Percentiles rank a stretch among this genome's conserved stretches.
Evolutionary conservation across 92 coral and sea anemone species (phyloP).

Genomic region (Paramuricea clavata): DNA sequence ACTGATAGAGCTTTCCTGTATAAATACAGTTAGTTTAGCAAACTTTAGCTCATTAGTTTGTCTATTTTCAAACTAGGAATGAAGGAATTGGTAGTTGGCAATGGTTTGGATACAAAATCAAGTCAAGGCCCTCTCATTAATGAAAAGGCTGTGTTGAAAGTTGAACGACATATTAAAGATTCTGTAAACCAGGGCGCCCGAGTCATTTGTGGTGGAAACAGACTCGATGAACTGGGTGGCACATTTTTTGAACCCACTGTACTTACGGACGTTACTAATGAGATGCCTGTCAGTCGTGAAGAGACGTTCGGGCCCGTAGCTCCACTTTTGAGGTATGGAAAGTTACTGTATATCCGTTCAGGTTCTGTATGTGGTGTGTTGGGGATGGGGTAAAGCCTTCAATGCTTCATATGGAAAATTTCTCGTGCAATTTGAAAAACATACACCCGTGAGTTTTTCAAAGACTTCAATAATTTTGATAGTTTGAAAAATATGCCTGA

Average conservation of each 20-base stretch:
- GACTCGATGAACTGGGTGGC: constrained; percentile 80
- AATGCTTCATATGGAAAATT: no score
- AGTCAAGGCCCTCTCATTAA: constrained; percentile 97
- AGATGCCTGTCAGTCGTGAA: constrained; percentile 89
- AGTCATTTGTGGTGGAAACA: constrained; percentile 87
- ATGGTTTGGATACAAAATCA: constrained; percentile 79
- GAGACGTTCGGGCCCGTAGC: constrained; percentile 99
- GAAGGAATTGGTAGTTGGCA: constrained; percentile 78
- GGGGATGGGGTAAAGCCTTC: no score
- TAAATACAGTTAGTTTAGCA: background rate
- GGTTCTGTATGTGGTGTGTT: background rate
- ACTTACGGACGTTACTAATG: constrained; percentile 84
- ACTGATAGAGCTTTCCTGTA: background rate
- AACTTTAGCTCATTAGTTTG: background rate
- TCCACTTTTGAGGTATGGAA: constrained; percentile 84
- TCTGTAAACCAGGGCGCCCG: constrained; percentile 89
- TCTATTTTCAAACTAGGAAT: background rate
- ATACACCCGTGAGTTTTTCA: no score
- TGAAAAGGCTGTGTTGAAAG: constrained; percentile 86
- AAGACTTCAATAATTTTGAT: no score
- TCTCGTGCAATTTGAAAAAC: no score
- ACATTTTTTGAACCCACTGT: constrained; percentile 91
- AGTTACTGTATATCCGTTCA: background rate
- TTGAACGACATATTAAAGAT: constrained; percentile 91
- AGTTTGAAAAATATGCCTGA: no score